Percentiles rank a stretch among this genome's conserved stretches.
phyloP scores from a whole-genome alignment of 2,888 invertebrate genomes.

The Harpalus rubripes region DNA sequence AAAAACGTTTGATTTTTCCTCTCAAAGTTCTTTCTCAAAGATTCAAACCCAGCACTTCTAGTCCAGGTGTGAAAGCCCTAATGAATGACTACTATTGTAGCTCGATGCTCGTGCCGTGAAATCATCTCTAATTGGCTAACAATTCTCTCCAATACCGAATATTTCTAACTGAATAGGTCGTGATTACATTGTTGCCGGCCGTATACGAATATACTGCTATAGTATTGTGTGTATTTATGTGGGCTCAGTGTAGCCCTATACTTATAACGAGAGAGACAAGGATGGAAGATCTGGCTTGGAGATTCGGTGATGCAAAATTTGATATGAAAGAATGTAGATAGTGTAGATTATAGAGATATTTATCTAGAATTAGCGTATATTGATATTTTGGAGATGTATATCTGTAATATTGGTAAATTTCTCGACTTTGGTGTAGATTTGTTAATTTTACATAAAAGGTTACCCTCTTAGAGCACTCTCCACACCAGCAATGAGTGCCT shows the following conservation, averaged over 20 bases:
- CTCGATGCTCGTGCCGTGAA: constrained; percentile 73
- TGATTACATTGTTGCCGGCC: constrained; percentile 73
- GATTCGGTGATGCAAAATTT: not conserved
- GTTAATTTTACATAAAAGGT: too few species aligned
- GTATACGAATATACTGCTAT: not conserved
- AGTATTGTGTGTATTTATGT: not conserved
- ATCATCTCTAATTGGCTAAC: constrained; percentile 77
- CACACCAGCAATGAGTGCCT: too few species aligned
- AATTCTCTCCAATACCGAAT: constrained; percentile 75
- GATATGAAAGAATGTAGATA: not conserved
- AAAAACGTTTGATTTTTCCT: too few species aligned
- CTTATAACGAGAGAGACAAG: not conserved
- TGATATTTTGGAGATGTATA: not conserved
- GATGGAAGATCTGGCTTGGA: not conserved
- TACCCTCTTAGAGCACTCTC: too few species aligned
- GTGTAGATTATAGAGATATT: not conserved
- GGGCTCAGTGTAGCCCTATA: not conserved
- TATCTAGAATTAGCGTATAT: not conserved
- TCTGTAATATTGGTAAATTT: not conserved
- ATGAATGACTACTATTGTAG: constrained; percentile 75
- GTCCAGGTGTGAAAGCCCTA: constrained; percentile 71
- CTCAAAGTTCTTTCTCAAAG: too few species aligned
- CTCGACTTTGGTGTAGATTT: too few species aligned
- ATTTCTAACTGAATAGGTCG: constrained; percentile 74
- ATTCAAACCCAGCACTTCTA: not conserved